Conservation (phyloP, 2,797 vertebrate genomes). For the Chrosomus eos region DNA sequence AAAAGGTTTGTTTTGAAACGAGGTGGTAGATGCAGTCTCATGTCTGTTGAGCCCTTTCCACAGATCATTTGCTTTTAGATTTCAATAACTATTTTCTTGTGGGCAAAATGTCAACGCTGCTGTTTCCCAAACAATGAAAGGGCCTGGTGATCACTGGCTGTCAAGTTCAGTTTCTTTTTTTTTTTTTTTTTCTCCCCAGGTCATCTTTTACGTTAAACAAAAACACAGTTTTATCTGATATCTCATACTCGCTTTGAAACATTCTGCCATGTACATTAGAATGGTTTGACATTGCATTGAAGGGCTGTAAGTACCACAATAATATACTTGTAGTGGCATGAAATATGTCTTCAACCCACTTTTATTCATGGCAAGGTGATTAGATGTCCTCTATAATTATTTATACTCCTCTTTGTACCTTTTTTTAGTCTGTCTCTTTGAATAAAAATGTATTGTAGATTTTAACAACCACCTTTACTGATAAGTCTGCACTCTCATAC, state of each 20-base stretch:
- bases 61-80: background rate
- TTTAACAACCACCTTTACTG: conserved; percentile 19
- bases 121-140: background rate
- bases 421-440: conserved; percentile 4
- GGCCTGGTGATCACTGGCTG: background rate
- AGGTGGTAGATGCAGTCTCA: background rate
- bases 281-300: background rate
- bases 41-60: background rate
- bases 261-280: background rate
- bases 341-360: background rate
- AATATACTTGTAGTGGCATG: background rate
- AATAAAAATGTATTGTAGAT: conserved; percentile 30
- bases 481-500: conserved; percentile 17
- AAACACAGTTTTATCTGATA: background rate
- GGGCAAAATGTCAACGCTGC: background rate
- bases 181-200: background rate
- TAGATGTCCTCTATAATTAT: background rate
- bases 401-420: background rate
- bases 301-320: background rate
- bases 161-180: background rate
- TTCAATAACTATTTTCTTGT: background rate
- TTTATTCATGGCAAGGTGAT: background rate
- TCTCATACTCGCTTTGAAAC: background rate
- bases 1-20: background rate
- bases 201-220: background rate